phyloP scores from a whole-genome alignment of 2,113 vertebrate genomes.

The Tachuris rubrigastra region DNA sequence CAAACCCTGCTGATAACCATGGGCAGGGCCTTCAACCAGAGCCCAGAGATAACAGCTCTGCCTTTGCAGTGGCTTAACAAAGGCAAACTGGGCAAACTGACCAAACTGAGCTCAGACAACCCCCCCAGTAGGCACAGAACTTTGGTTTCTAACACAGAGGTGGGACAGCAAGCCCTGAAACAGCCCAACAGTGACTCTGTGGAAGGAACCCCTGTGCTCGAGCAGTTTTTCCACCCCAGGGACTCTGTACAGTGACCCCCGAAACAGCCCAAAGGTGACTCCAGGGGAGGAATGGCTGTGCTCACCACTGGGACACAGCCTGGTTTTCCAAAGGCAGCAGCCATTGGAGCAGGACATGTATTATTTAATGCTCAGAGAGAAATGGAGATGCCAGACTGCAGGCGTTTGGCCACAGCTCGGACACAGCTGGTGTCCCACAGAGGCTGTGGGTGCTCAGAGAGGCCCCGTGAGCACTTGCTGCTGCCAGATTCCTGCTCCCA shows the following conservation, averaged over 20 bases:
- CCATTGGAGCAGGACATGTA: background rate
- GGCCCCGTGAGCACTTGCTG: background rate
- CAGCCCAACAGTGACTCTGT: background rate
- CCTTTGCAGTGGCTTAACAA: background rate
- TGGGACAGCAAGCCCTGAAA: background rate
- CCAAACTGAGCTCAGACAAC: background rate
- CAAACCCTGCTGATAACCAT: background rate
- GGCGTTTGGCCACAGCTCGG: background rate
- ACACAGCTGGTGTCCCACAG: background rate
- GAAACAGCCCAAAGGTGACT: background rate
- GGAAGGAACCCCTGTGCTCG: background rate
- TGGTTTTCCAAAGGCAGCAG: background rate
- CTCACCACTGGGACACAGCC: rapidly evolving
- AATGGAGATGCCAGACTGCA: background rate
- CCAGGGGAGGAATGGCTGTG: rapidly evolving
- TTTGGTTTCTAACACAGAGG: background rate
- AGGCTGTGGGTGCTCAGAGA: background rate
- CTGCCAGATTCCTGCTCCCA: background rate
- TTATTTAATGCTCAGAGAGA: background rate
- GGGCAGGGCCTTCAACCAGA: background rate
- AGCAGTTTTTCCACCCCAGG: background rate
- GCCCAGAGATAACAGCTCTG: rapidly evolving
- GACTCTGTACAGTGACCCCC: background rate
- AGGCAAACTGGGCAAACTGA: background rate
- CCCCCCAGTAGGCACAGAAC: rapidly evolving